Base-by-base conservation (phyloP, 2,888 invertebrate genomes). In the Caradrina clavipalpis region DNA sequence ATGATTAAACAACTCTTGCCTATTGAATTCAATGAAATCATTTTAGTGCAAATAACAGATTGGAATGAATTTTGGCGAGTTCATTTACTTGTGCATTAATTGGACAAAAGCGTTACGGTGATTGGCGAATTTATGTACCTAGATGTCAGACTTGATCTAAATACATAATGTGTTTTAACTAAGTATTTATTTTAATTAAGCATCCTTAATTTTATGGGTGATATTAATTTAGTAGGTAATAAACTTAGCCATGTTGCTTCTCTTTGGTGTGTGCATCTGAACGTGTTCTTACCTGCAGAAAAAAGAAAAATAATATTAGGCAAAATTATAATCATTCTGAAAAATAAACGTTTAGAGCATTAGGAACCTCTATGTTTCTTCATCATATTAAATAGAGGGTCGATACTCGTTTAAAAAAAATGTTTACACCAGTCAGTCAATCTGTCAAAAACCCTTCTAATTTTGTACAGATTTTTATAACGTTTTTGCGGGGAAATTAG, bases 271-370 rank as follows among this genome's bases (percentile, higher is more conserved):
- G 42, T 21, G 21, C 19, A 11, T 17, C 2, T 19, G 10, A 51
- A 51, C 59, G 45, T 13, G n/a, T 61, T 82, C 91, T 91, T 90
- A 91, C 91, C 90, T 91, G 88, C n/a, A 86, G 88, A 81, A 11
- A 81, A 85, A 77, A 73, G 31, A 67, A 71, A 64, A 68, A 22
- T 10, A 35, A 50, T 22, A 78, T 73, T 42, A 76, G 49, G 26
- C 45, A 64, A 42, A 64, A 45, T 39, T 39, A 39, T 2, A 2
- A 39, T 39, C 13, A 39, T 39, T 39, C 39, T 39, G 39, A 39
- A 1, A 39, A 39, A 13, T 39, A 39, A 39, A 13, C 7, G 13
- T 13, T 2, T 13, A 2, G 13, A 13, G 39, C 3, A 0, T 39
- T 11, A 39, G 11, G 35, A 10, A 39, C 13, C 13, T 13, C 13